phyloP scores from a whole-genome alignment of 2,888 invertebrate genomes.

The Gisinianus flammeolus region DNA sequence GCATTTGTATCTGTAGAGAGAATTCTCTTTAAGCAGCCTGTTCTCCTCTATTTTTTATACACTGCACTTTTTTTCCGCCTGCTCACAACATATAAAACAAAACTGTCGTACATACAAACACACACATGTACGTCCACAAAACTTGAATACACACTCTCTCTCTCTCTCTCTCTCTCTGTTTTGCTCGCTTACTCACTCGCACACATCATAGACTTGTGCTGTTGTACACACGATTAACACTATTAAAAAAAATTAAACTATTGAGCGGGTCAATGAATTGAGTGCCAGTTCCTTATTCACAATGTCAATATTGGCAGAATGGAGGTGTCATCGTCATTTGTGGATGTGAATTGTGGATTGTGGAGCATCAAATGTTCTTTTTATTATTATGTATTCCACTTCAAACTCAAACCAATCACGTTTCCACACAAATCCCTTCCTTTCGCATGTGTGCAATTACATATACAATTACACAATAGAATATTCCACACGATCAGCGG shows the following conservation, averaged over 20 bases:
- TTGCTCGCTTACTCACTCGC: neutral
- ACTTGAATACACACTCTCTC: neutral
- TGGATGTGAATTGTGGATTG: neutral
- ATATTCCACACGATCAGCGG: too few relatives aligned
- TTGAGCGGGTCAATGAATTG: constrained; percentile 44
- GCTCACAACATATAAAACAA: neutral
- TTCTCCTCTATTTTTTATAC: neutral
- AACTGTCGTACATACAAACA: neutral
- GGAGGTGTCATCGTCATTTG: constrained; percentile 21
- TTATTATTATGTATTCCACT: too few relatives aligned
- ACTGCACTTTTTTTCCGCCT: constrained; percentile 17
- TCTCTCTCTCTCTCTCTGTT: neutral
- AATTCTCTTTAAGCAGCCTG: constrained; percentile 26
- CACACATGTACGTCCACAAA: neutral
- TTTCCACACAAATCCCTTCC: neutral
- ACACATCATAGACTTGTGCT: neutral
- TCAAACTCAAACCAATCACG: neutral
- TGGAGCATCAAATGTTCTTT: too few relatives aligned
- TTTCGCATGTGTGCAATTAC: too few relatives aligned
- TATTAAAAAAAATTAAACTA: neutral
- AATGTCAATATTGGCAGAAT: constrained; percentile 19
- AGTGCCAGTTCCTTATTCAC: constrained; percentile 32
- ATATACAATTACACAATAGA: too few relatives aligned
- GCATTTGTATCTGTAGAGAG: constrained; percentile 23
- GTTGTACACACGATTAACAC: too few relatives aligned